These are phyloP conservation scores for Pteropus rufus DNA, from an alignment of 2,797 vertebrate species.

Conservation along the genomic window DNA sequence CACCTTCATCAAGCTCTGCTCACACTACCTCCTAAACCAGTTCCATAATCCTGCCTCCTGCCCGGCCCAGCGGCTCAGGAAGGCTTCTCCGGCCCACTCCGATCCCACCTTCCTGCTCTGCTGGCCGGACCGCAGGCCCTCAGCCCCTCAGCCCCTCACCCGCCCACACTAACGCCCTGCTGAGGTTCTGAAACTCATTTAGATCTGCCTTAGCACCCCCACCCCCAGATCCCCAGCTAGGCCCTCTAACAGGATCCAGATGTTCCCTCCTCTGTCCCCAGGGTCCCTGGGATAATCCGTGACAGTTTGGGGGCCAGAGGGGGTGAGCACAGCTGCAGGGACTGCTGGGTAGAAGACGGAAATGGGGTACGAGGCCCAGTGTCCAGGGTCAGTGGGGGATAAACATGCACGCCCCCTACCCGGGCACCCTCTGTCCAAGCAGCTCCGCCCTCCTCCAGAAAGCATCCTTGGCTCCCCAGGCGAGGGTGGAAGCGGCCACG, in stretches of 20 bases:
- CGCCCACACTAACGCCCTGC: neutral
- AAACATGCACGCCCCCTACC: neutral
- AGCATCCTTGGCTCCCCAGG: neutral
- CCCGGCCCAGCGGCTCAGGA: slow-evolving; percentile 53
- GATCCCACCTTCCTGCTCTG: slow-evolving; percentile 45
- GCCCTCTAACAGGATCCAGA: slow-evolving; percentile 70
- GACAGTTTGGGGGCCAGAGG: slow-evolving; percentile 45
- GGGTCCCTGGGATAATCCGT: slow-evolving; percentile 65
- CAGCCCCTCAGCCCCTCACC: slow-evolving; percentile 16
- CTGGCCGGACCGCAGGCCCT: neutral
- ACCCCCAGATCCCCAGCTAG: slow-evolving; percentile 35
- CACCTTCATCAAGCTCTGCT: neutral
- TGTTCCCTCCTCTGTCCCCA: slow-evolving; percentile 58
- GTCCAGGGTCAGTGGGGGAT: neutral
- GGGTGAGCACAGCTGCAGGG: slow-evolving; percentile 33
- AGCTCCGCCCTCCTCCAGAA: neutral
- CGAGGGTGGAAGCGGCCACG: neutral
- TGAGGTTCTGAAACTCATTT: slow-evolving; percentile 71
- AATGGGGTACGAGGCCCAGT: neutral
- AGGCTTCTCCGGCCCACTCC: neutral
- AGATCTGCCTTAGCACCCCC: slow-evolving; percentile 5
- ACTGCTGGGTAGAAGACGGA: neutral
- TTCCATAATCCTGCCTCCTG: slow-evolving; percentile 24
- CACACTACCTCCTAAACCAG: slow-evolving; percentile 60
- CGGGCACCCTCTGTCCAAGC: neutral